Evolutionary conservation across 2,113 vertebrate species (phyloP), one percentile per base, ranked within the genome.

Genomic region (Polypterus senegalus): DNA sequence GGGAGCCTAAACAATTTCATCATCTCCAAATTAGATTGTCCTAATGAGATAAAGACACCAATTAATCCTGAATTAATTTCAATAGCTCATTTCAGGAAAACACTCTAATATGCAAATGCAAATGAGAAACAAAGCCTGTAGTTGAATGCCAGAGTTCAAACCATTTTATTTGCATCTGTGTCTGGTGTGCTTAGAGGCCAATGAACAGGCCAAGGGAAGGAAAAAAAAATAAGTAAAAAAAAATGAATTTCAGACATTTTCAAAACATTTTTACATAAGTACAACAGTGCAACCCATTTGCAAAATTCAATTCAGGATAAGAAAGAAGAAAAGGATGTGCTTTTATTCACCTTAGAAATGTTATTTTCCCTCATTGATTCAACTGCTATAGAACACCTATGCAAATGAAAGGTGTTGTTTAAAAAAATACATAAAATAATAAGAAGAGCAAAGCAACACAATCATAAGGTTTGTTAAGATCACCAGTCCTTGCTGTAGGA

Each of bases 11-110:
- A 89, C 93, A 95, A 94, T 88, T 95, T 96, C 93, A 97, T 98
- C 93, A 97, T 93, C 89, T 90, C 88, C 90, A 90, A 92, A 97
- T 97, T 95, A 91, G 91, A 96, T 94, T 90, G 92, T 92, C 86
- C 92, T 98, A 97, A 97, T 92, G 93, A 97, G 92, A 95, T 98
- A 97, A 97, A 98, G 92, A 94, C 92, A 91, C 91, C 91, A 97
- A 97, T 98, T 97, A 98, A 98, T 98, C 94, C 92, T 91, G 90
- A 87, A 91, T 92, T 97, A 97, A 98, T 95, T 95, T 92, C 88
- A 84, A 88, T 81, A 88, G 90, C 87, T 84, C 86, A 82, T 92
- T 92, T 92, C 88, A 88, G 81, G 87, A 88, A 97, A 97, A 93
- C 90, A 93, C 89, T 88, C 88, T 92, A 92, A 93, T 91, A 92